These are phyloP conservation scores for Rhabdomys dilectus DNA, from an alignment of 2,113 vertebrate genomes.

Conservation along the genomic window DNA sequence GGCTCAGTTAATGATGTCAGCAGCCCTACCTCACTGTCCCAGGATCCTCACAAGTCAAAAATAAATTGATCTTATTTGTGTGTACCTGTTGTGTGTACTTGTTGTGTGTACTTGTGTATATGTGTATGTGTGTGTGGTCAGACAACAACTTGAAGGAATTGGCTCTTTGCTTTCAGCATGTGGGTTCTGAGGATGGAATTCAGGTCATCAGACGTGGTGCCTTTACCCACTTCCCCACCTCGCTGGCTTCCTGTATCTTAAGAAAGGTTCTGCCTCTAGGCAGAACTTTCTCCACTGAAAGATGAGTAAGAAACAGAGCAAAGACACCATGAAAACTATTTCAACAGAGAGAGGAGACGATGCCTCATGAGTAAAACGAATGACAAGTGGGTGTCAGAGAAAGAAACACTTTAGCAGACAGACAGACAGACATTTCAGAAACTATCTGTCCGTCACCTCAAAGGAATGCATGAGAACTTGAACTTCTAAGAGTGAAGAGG, in stretches of 20 bases:
- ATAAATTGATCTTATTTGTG: not conserved
- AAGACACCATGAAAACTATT: not conserved
- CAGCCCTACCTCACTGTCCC: not conserved
- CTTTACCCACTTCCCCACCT: not conserved
- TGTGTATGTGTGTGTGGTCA: not conserved
- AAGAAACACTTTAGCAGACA: slow-evolving; percentile 10
- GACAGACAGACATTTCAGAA: not conserved
- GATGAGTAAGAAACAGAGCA: not conserved
- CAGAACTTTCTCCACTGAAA: not conserved
- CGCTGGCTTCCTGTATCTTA: not conserved
- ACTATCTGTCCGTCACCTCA: not conserved
- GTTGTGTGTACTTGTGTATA: not conserved
- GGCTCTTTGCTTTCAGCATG: not conserved
- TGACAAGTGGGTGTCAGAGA: not conserved
- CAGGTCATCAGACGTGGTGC: not conserved
- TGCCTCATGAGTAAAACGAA: not conserved
- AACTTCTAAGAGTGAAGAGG: not conserved
- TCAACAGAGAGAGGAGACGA: slow-evolving; percentile 17
- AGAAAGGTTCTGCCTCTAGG: not conserved
- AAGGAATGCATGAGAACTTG: not conserved
- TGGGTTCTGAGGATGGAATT: not conserved
- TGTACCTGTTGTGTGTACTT: not conserved
- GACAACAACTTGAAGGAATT: not conserved
- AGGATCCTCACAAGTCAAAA: not conserved
- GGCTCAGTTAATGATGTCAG: not conserved